Evolutionary conservation across 2,113 vertebrate species (phyloP).

Genomic region (Pygoscelis antarcticus): DNA sequence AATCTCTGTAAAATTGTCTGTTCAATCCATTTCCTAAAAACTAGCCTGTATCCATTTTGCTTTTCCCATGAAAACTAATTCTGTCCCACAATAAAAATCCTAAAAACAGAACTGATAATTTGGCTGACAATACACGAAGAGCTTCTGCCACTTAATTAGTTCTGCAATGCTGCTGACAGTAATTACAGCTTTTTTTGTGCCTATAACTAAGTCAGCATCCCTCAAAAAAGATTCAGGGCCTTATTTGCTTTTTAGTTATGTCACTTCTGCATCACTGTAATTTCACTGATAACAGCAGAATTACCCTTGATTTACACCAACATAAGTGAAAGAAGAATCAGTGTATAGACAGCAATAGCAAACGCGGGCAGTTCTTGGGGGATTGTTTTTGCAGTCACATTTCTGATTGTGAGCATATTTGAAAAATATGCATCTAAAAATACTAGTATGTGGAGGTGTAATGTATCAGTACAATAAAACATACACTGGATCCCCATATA

Average conservation of each 20-base stretch:
- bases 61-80: neutral
- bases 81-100: neutral
- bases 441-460: neutral
- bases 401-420: neutral
- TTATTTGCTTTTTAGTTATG: neutral
- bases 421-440: neutral
- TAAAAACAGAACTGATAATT: conserved; percentile 34
- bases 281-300: neutral
- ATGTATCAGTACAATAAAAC: neutral
- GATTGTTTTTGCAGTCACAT: neutral
- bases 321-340: neutral
- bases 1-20: neutral
- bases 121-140: conserved; percentile 6
- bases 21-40: neutral
- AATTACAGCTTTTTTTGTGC: conserved; percentile 40
- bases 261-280: neutral
- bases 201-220: conserved; percentile 23
- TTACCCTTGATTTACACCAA: neutral
- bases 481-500: neutral
- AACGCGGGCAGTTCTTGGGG: neutral
- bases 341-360: neutral
- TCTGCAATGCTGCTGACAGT: conserved; percentile 40
- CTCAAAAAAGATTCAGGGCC: neutral
- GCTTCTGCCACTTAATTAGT: conserved; percentile 15
- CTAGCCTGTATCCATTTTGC: neutral